phyloP scores from a whole-genome alignment of 2,888 invertebrate genomes.

The Platypus cylindrus region DNA sequence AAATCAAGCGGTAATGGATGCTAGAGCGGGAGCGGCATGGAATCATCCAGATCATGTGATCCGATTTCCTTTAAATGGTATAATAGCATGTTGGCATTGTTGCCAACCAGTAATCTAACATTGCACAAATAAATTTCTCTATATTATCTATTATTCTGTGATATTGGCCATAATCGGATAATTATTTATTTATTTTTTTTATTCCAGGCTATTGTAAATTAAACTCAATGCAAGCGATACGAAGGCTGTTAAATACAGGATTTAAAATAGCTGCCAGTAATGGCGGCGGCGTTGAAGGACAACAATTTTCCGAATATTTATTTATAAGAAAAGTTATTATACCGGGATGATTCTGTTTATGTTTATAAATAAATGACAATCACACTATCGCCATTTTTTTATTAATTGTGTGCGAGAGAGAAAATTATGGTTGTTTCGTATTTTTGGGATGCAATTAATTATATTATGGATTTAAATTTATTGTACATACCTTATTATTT shows the following conservation, averaged over 20 bases:
- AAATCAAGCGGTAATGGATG: constrained; percentile 66
- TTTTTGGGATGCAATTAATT: no score
- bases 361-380: no score
- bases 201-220: constrained; percentile 67
- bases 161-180: background rate
- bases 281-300: constrained; percentile 78
- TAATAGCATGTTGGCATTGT: no score
- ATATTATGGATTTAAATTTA: constrained; percentile 20
- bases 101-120: no score
- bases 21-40: constrained; percentile 67
- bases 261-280: constrained; percentile 72
- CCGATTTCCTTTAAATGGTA: constrained; percentile 70
- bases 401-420: no score
- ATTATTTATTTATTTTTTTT: constrained; percentile 2
- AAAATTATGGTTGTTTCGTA: no score
- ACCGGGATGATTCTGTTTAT: constrained; percentile 27
- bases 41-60: constrained; percentile 72
- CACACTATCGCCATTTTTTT: no score
- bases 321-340: constrained; percentile 50
- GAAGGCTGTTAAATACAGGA: constrained; percentile 63
- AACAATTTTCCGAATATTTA: constrained; percentile 81
- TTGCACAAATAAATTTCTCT: background rate
- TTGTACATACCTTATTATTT: no score
- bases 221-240: constrained; percentile 79
- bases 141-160: constrained; percentile 1